Evolutionary conservation across 2,113 vertebrate species (phyloP).

Genomic region (Anolis sagrei): DNA sequence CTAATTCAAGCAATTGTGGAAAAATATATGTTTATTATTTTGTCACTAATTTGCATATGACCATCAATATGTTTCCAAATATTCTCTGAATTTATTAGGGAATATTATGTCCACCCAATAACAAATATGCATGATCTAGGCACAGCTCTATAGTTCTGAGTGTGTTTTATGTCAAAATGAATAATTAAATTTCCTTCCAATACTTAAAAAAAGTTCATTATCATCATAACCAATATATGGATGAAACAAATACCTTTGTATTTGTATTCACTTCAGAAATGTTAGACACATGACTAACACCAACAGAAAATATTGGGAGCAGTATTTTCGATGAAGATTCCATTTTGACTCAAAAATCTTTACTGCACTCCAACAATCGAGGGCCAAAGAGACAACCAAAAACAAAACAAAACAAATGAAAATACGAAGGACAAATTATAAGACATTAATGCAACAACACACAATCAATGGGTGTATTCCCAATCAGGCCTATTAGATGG

Average conservation of each 20-base stretch:
- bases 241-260: background rate
- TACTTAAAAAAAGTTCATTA: background rate
- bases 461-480: too few species aligned
- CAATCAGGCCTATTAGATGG: too few species aligned
- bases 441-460: too few species aligned
- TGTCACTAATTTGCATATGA: background rate
- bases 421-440: too few species aligned
- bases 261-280: slow-evolving; percentile 33
- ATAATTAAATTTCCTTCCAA: background rate
- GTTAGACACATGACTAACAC: slow-evolving; percentile 18
- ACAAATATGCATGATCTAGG: background rate
- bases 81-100: background rate
- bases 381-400: too few species aligned
- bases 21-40: background rate
- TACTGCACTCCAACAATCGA: slow-evolving; percentile 26
- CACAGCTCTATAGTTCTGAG: background rate
- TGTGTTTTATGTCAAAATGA: background rate
- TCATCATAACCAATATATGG: background rate
- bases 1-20: background rate
- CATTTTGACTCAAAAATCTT: slow-evolving; percentile 31
- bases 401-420: too few species aligned
- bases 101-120: background rate
- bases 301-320: background rate
- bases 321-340: slow-evolving; percentile 16
- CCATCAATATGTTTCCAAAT: background rate